A percentile compares a stretch with the other conserved stretches of the same genome.
These are phyloP conservation scores for Apeltes quadracus DNA, from an alignment of 2,113 vertebrate species.

Conservation along the genomic window DNA sequence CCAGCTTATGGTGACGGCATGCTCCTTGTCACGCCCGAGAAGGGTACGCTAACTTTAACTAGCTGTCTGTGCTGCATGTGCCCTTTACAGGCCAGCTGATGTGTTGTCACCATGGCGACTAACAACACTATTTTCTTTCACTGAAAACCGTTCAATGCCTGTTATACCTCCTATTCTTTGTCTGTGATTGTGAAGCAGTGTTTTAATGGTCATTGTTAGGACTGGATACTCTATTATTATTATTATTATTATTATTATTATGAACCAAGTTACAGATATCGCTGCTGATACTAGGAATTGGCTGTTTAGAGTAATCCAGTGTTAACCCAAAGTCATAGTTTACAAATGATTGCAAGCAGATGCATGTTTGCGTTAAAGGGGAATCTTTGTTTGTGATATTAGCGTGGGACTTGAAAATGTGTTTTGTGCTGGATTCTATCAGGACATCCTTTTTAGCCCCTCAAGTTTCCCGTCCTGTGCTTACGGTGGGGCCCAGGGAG, in stretches of 20 bases:
- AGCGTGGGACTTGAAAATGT: neutral
- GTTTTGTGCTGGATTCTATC: conserved; percentile 5
- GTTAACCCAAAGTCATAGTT: neutral
- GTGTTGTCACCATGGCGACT: neutral
- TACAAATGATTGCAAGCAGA: neutral
- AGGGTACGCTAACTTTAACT: neutral
- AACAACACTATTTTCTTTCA: neutral
- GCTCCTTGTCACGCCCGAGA: no score
- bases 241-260: no score
- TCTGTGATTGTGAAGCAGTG: conserved; percentile 1
- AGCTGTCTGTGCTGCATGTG: no score
- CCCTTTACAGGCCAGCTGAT: neutral
- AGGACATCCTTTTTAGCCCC: conserved; percentile 62
- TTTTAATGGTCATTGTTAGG: neutral
- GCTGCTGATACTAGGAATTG: neutral
- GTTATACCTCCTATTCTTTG: neutral
- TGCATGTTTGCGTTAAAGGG: neutral
- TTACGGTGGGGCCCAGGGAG: conserved; percentile 47
- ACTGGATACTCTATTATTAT: neutral
- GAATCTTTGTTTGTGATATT: neutral
- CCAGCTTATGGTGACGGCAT: no score
- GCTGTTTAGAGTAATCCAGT: neutral
- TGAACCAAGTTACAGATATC: no score
- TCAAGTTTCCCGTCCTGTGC: conserved; percentile 67
- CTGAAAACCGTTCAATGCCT: neutral